Conservation (phyloP, 1,140 invertebrate species). For the Aphis craccivora region DNA sequence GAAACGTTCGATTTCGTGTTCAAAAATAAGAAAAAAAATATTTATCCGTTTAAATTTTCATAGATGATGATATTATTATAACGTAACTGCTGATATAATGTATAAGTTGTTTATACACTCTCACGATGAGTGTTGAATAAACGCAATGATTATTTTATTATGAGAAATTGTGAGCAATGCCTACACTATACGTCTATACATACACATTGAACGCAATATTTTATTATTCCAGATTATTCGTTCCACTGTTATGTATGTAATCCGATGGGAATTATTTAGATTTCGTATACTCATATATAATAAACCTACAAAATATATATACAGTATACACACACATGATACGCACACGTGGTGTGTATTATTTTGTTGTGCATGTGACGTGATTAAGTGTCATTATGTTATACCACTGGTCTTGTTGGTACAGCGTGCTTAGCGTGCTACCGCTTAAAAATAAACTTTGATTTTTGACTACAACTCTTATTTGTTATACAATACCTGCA, state of each 20-base stretch:
- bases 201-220: not conserved
- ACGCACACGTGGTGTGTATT: not conserved
- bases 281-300: not conserved
- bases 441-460: not conserved
- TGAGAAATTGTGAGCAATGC: not conserved
- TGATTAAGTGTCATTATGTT: constrained; percentile 8
- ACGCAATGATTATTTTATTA: not conserved
- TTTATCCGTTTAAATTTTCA: not conserved
- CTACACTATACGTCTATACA: not conserved
- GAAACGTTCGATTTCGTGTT: no score
- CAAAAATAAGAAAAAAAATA: not conserved
- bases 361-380: not conserved
- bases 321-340: not conserved
- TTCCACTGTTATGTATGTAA: not conserved
- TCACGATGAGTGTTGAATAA: constrained; percentile 25
- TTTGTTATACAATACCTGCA: no score
- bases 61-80: not conserved
- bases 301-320: not conserved
- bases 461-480: not conserved
- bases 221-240: not conserved
- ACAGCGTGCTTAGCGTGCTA: not conserved
- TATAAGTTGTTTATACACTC: not conserved
- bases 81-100: not conserved
- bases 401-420: not conserved
- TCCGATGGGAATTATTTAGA: constrained; percentile 22